These are phyloP conservation scores for Acromyrmex echinatior DNA, from an alignment of 1,140 invertebrate genomes.

Conservation along the genomic window DNA sequence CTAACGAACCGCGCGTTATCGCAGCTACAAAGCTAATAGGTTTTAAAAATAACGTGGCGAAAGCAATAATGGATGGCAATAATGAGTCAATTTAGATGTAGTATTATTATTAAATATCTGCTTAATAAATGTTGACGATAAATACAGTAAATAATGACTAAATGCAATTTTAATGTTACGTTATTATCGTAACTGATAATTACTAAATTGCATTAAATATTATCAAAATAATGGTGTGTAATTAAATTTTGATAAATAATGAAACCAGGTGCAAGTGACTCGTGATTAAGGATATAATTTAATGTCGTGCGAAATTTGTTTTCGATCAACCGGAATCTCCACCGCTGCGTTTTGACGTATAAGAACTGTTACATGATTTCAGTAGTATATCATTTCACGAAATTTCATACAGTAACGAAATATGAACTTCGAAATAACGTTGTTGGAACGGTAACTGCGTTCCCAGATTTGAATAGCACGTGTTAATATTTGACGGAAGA, in stretches of 20 bases:
- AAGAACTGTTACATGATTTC: neutral
- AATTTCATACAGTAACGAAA: neutral
- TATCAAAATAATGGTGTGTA: conserved; percentile 1
- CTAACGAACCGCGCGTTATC: neutral
- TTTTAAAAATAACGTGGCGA: conserved; percentile 16
- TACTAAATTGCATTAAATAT: conserved; percentile 32
- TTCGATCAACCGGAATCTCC: neutral
- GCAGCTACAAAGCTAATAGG: neutral
- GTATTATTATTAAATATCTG: conserved; percentile 28
- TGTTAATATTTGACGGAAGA: conserved; percentile 12
- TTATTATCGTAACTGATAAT: conserved; percentile 26
- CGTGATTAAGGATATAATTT: conserved; percentile 22
- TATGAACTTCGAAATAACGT: neutral
- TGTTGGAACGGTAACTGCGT: neutral
- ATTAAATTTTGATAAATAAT: conserved; percentile 28
- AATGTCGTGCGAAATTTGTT: neutral
- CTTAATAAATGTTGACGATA: conserved; percentile 8
- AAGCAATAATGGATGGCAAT: conserved; percentile 7
- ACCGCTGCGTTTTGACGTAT: neutral
- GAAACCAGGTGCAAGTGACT: neutral
- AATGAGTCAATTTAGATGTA: conserved; percentile 33
- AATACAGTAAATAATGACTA: conserved; percentile 41
- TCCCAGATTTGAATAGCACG: neutral
- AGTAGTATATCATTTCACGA: neutral
- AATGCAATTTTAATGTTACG: conserved; percentile 43